These are phyloP conservation scores for Calliphora vomitoria DNA, from an alignment of 2,888 invertebrate species.

Conservation along the genomic window DNA sequence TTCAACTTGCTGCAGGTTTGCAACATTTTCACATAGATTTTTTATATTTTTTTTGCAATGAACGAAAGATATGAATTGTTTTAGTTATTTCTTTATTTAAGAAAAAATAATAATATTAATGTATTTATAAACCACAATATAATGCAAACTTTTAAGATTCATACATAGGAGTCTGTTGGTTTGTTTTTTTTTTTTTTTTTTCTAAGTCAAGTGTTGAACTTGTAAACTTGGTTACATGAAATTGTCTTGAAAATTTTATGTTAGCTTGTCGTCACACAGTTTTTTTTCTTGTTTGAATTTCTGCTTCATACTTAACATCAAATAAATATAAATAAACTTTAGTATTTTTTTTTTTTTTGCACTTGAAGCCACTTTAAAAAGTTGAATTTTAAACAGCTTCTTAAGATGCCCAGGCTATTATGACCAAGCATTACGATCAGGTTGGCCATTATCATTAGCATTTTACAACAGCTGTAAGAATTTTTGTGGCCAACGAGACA, in stretches of 20 bases:
- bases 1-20: constrained; percentile 21
- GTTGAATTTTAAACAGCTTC: constrained; percentile 57
- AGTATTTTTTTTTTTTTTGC: constrained; percentile 5
- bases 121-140: constrained; percentile 31
- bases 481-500: constrained; percentile 1
- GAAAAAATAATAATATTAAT: constrained; percentile 59
- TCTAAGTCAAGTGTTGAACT: constrained; percentile 66
- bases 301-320: background rate
- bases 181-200: background rate
- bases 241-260: constrained; percentile 54
- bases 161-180: background rate
- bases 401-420: constrained; percentile 20
- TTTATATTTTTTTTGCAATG: constrained; percentile 25
- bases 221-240: constrained; percentile 55
- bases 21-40: constrained; percentile 61
- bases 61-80: constrained; percentile 64
- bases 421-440: background rate
- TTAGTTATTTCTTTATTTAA: constrained; percentile 52
- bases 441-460: constrained; percentile 60
- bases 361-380: constrained; percentile 33
- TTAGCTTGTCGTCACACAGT: constrained; percentile 48
- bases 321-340: constrained; percentile 22
- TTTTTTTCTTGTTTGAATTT: constrained; percentile 19
- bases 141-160: constrained; percentile 6
- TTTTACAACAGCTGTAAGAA: constrained; percentile 59